Conservation (phyloP, 2,797 vertebrate species). For the Eleutherodactylus coqui region DNA sequence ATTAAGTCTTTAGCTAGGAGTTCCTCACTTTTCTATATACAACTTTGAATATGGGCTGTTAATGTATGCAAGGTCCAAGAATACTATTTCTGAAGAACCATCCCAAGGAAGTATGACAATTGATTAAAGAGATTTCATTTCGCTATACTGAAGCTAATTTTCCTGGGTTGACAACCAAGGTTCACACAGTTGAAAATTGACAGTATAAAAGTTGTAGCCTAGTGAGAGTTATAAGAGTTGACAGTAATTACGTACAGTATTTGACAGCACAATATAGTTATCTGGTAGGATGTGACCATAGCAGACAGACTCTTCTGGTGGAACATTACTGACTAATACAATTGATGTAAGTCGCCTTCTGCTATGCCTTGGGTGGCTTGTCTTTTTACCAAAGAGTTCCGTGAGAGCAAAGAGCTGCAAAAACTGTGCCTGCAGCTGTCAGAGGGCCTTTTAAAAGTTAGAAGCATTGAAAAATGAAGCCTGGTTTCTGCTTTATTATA, state of each 20-base stretch:
- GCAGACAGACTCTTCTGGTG: neutral
- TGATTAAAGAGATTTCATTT: neutral
- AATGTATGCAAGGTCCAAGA: neutral
- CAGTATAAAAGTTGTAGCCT: neutral
- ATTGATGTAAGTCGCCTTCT: neutral
- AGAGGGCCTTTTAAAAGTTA: conserved; percentile 27
- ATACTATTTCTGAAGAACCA: too few species aligned
- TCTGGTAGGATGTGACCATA: neutral
- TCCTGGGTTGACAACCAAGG: neutral
- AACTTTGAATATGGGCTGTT: neutral
- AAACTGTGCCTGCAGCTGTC: conserved; percentile 20
- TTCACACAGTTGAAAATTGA: conserved; percentile 10
- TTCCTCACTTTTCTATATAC: neutral
- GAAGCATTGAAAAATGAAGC: conserved; percentile 39
- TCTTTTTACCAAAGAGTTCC: neutral
- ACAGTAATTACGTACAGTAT: conserved; percentile 25
- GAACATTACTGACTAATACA: conserved; percentile 4
- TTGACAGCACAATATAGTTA: conserved; percentile 3
- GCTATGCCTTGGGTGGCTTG: neutral
- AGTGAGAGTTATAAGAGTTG: neutral
- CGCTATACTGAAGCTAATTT: neutral
- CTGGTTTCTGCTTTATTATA: neutral
- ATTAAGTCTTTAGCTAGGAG: too few species aligned
- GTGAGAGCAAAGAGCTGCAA: neutral
- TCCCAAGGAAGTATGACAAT: neutral